Evolutionary conservation across 2,888 invertebrate genomes (phyloP), one percentile per base, ranked within the genome.

Genomic region (Amiota minor): DNA sequence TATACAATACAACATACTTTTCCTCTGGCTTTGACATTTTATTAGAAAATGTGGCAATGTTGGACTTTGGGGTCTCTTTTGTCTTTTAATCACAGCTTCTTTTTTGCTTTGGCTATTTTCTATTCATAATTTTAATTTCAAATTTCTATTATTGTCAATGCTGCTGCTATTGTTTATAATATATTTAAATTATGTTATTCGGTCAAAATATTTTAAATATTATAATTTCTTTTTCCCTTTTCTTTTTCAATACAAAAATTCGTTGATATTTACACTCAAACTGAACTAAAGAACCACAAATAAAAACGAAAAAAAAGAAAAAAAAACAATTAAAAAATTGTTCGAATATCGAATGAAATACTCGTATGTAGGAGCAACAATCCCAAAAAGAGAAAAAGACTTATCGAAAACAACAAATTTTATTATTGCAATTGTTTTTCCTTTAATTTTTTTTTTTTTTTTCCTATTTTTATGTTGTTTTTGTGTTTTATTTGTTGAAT

Each of bases 391-490:
- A 14, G 20, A 18, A 18, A 47, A 16, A 11, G 1, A 64, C 46
- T 20, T 20, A 64, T 12, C 46, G 6, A 64, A 46, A 64, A 64
- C 46, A 64, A 35, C 35, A 35, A 35, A 35, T 35, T 35, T 35
- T 35, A 35, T 35, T 35, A 35, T 35, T 67, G 65, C 65, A 35
- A 35, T 67, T 59, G 59, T 14, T 59, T 23, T 70, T 59, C 46
- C 20, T 72, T 47, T 23, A 74, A 71, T 75, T 76, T 72, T 61
- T 46, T 14, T 10, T 10, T 65, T 50, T 12, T 50, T 50, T 74
- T 56, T 74, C 74, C 74, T 65, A 47, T 65, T 47, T 46, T 16
- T 53, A 6, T 53, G n/a, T 56, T 53, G 50, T 50, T 53, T 61
- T 70, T 77, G 74, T 73, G 16, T 50, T 23, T 50, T 16, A 45